Evolutionary conservation across 2,888 invertebrate genomes (phyloP).

Genomic region (Petrolisthes cinctipes): DNA sequence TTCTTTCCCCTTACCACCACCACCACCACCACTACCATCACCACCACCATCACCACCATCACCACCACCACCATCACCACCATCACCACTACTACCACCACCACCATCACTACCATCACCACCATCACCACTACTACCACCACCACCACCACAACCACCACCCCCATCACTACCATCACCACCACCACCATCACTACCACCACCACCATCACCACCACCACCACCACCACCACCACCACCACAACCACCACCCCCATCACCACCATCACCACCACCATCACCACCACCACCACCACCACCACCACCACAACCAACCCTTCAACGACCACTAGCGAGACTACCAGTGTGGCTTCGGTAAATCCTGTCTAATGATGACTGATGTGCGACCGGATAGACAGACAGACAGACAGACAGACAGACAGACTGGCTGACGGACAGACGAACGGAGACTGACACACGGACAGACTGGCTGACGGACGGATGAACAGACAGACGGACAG

Average conservation of each 20-base stretch:
- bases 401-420: neutral
- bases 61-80: neutral
- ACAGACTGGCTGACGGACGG: no score
- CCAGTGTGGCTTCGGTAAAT: conserved; percentile 5
- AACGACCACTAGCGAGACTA: neutral
- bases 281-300: neutral
- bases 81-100: neutral
- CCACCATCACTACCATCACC: neutral
- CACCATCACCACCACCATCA: neutral
- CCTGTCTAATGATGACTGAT: conserved; percentile 4
- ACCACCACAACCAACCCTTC: neutral
- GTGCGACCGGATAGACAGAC: neutral
- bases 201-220: neutral
- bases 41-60: neutral
- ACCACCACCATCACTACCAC: neutral
- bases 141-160: neutral
- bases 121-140: neutral
- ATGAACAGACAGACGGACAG: no score
- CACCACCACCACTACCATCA: neutral
- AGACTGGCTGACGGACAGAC: no score
- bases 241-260: neutral
- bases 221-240: no score
- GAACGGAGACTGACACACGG: no score
- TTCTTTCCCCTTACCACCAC: neutral
- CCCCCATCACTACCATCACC: neutral